Conservation (phyloP, 2,888 invertebrate genomes). For the Neoscelio sp. region DNA sequence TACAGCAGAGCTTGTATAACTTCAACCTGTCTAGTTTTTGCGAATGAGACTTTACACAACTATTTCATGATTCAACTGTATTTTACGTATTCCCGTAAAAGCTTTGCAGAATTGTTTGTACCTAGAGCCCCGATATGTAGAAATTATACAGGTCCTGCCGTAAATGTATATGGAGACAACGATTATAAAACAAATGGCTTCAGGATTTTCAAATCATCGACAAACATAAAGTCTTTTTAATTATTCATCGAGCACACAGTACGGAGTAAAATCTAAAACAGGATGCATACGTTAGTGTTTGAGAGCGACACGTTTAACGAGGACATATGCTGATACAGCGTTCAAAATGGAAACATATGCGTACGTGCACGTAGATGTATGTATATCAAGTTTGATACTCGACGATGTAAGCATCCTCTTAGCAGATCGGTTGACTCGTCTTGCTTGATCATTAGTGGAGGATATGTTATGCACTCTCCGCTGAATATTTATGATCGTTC, state of each 20-base stretch:
- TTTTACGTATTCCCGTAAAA: too few relatives aligned
- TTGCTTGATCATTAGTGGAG: slow-evolving; percentile 55
- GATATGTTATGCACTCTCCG: slow-evolving; percentile 25
- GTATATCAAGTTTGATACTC: slow-evolving; percentile 57
- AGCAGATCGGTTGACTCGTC: slow-evolving; percentile 53
- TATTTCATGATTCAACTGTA: too few relatives aligned
- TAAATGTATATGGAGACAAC: background rate
- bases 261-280: slow-evolving; percentile 39
- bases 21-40: too few relatives aligned
- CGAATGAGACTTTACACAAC: too few relatives aligned
- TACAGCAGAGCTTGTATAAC: too few relatives aligned
- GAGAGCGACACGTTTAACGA: slow-evolving; percentile 45
- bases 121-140: too few relatives aligned
- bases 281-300: slow-evolving; percentile 28
- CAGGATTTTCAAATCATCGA: background rate
- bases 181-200: background rate
- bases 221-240: slow-evolving; percentile 13
- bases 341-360: slow-evolving; percentile 61
- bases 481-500: slow-evolving; percentile 58
- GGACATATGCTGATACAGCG: slow-evolving; percentile 58
- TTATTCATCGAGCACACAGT: slow-evolving; percentile 30
- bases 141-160: too few relatives aligned
- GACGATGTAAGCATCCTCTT: slow-evolving; percentile 56
- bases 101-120: too few relatives aligned
- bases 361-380: slow-evolving; percentile 30